phyloP scores from a whole-genome alignment of 2,113 vertebrate species.

The Thamnophis sirtalis region DNA sequence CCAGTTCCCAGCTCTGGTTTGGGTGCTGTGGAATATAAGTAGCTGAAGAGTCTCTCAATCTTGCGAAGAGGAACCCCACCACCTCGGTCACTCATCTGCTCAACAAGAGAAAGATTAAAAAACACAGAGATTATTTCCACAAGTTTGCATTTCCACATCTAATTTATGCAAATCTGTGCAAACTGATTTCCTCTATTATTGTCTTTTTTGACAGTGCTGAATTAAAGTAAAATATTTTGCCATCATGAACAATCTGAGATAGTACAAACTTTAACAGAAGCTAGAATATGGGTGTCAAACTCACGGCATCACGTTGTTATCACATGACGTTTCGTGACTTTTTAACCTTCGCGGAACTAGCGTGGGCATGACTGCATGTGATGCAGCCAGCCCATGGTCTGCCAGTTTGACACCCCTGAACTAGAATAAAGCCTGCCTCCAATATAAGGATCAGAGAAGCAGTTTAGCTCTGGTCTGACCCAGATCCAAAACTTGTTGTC shows the following conservation, averaged over 20 bases:
- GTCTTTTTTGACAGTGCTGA: background rate
- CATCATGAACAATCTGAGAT: background rate
- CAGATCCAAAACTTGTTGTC: background rate
- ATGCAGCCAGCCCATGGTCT: too few relatives aligned
- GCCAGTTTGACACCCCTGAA: background rate
- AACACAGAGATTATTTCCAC: background rate
- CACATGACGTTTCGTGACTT: too few relatives aligned
- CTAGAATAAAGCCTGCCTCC: background rate
- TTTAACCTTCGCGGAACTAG: too few relatives aligned
- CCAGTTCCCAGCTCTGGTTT: constrained; percentile 76
- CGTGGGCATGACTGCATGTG: too few relatives aligned
- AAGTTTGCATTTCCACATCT: background rate
- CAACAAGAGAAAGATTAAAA: background rate
- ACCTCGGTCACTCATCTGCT: constrained; percentile 87
- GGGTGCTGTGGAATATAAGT: constrained; percentile 93
- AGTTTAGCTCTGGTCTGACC: background rate
- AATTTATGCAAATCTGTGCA: background rate
- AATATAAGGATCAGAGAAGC: background rate
- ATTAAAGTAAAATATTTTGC: background rate
- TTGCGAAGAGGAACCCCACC: constrained; percentile 86
- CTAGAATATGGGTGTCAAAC: background rate
- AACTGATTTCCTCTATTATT: background rate
- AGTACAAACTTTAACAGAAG: background rate
- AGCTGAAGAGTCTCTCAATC: constrained; percentile 92
- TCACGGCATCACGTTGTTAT: too few relatives aligned